Evolutionary conservation across 2,113 vertebrate species (phyloP).

Genomic region (Chloropsis cyanopogon): DNA sequence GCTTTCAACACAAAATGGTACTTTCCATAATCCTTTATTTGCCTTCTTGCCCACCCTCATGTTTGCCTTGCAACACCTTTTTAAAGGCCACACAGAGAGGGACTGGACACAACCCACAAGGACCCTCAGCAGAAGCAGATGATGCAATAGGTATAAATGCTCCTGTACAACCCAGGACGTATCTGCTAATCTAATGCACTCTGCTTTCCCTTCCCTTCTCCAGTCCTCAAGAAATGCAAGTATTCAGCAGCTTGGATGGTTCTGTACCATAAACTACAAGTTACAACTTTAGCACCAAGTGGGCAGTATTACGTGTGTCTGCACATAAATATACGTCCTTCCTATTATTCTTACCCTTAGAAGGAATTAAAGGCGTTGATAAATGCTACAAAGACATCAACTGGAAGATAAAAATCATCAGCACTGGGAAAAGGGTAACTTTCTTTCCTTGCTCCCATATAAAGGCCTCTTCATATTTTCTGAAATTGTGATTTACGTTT

Average conservation of each 20-base stretch:
- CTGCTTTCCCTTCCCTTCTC: not conserved
- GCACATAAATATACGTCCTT: not conserved
- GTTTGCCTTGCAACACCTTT: not conserved
- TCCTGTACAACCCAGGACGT: not conserved
- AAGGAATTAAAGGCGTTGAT: not conserved
- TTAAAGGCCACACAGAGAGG: not conserved
- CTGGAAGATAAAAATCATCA: not conserved
- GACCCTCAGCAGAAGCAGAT: not conserved
- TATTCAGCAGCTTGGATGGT: not conserved
- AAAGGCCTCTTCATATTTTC: not conserved
- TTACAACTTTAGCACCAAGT: not conserved
- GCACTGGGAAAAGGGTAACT: not conserved
- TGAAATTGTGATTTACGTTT: not conserved
- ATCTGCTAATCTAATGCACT: not conserved
- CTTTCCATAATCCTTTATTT: not conserved
- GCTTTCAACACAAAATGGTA: not conserved
- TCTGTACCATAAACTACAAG: not conserved
- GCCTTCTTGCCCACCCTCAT: not conserved
- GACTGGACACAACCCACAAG: not conserved
- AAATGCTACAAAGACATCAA: not conserved
- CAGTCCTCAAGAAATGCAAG: not conserved
- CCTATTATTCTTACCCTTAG: not conserved
- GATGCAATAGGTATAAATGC: not conserved
- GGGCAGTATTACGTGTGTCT: accelerated
- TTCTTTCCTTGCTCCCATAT: not conserved